phyloP scores from a whole-genome alignment of 37 sponge, comb jelly and placozoan species.

The Agelas oroides region DNA sequence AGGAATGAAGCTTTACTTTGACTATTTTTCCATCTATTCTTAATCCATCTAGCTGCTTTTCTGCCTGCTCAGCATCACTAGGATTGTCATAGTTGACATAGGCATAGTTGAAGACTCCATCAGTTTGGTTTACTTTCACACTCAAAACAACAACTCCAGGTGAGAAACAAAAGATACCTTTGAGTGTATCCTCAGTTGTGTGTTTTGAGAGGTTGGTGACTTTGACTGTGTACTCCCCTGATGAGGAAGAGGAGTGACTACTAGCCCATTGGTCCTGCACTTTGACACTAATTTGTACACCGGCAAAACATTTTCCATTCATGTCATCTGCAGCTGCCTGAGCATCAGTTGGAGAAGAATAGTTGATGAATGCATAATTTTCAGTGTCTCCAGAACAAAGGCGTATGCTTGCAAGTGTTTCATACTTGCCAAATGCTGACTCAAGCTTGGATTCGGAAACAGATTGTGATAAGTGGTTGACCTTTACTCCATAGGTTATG shows the following conservation, averaged over 20 bases:
- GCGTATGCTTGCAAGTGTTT: background rate
- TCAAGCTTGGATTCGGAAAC: background rate
- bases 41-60: background rate
- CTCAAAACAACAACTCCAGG: background rate
- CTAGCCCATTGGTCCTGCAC: background rate
- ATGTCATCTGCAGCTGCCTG: background rate
- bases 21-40: constrained; percentile 1
- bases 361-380: constrained; percentile 16
- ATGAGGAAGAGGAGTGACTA: background rate
- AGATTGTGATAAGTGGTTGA: constrained; percentile 5
- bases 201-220: constrained; percentile 10
- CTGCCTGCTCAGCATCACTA: constrained; percentile 6
- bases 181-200: constrained; percentile 4
- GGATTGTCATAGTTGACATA: constrained; percentile 18
- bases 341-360: background rate
- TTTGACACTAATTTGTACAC: background rate
- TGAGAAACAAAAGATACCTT: background rate
- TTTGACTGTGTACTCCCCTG: constrained; percentile 29
- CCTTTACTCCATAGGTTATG: background rate
- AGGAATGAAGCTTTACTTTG: background rate
- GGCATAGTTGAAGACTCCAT: background rate
- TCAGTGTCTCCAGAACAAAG: background rate
- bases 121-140: constrained; percentile 11
- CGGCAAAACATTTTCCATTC: background rate
- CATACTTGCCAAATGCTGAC: background rate